Conservation (phyloP, 2,888 invertebrate species). For the Thalpophila matura region DNA sequence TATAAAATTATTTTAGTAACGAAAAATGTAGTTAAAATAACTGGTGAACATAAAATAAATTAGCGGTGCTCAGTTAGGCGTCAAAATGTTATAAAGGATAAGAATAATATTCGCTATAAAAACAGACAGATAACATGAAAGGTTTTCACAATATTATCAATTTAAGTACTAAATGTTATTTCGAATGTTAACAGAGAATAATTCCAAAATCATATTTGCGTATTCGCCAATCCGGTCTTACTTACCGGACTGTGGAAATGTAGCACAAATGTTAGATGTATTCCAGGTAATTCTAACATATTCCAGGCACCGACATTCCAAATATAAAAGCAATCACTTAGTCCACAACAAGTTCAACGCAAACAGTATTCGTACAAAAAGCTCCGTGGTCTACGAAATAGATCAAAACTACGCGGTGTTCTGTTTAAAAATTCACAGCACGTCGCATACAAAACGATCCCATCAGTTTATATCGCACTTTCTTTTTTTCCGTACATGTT, state of each 20-base stretch:
- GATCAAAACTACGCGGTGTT: conserved; percentile 58
- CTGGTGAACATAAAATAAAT: conserved; percentile 21
- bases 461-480: conserved; percentile 67
- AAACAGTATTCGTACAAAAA: conserved; percentile 55
- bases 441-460: conserved; percentile 63
- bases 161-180: conserved; percentile 30
- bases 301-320: conserved; percentile 38
- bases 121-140: conserved; percentile 21
- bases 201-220: conserved; percentile 34
- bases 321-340: conserved; percentile 62
- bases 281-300: conserved; percentile 30
- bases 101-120: conserved; percentile 34
- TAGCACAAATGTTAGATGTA: conserved; percentile 23
- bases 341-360: conserved; percentile 50
- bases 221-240: conserved; percentile 12
- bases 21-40: conserved; percentile 12
- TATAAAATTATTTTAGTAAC: conserved; percentile 6
- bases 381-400: conserved; percentile 46
- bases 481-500: conserved; percentile 52
- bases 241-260: conserved; percentile 17
- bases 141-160: conserved; percentile 19
- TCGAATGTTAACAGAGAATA: conserved; percentile 22
- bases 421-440: conserved; percentile 63
- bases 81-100: conserved; percentile 20
- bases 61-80: conserved; percentile 21